Evolutionary conservation across 2,797 vertebrate genomes (phyloP), one percentile per base, ranked within the genome.

Genomic region (Premnoplex brunnescens): DNA sequence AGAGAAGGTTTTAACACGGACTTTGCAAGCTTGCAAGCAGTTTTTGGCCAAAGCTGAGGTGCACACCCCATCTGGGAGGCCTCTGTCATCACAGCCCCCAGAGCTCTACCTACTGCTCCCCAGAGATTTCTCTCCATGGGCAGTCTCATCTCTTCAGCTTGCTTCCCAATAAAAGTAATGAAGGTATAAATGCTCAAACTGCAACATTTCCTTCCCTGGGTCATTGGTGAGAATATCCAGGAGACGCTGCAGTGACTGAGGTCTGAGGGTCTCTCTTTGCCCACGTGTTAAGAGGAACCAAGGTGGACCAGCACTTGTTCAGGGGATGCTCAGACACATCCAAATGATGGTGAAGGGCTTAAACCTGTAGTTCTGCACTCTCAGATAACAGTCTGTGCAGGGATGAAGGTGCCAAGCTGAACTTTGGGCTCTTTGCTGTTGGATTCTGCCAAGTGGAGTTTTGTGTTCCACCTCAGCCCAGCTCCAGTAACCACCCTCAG

Each of bases 261-360:
- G 19, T 49, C 66, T 69, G 20, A 66, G 34, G 20, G 21, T 55
- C 14, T 68, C 41, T 75, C 68, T 21, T 0, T 24, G 67, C 10
- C 10, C 2, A 1, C 1, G 2, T 5, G 1, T 22, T 18, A 26
- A 46, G 26, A 60, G 32, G 69, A 59, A 48, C 64, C 30, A 44
- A 69, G 22, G 10, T 88, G 59, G n/a, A 44, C 56, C 84, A 91
- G 48, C 32, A 23, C 7, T 55, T 83, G 52, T 34, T 24, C 1
- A 1, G 2, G 43, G 74, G 72, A 24, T 17, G 36, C 37, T 83
- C 56, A 82, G 44, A 18, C 63, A 67, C 20, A 54, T 4, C 43
- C 54, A 34, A 9, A 1, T 19, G 14, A 12, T 6, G 43, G n/a
- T 13, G 39, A n/a, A 71, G 34, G 63, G n/a, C n/a, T 79, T 56